Conservation (phyloP, 2,113 vertebrate species). For the Mobula hypostoma region DNA sequence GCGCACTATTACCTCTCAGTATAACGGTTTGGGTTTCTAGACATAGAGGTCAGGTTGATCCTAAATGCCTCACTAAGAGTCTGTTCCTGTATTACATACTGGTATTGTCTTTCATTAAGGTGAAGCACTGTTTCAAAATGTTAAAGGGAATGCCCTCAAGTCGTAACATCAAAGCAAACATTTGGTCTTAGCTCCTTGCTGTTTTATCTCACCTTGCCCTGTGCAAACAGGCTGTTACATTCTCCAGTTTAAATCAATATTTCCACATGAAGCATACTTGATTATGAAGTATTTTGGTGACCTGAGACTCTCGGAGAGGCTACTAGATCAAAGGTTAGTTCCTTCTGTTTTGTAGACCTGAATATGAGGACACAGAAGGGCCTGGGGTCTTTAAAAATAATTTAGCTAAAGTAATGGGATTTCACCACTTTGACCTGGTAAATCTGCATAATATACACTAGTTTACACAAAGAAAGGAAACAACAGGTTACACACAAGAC, state of each 20-base stretch:
- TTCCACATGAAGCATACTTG: background rate
- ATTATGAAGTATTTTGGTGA: background rate
- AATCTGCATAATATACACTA: too few relatives aligned
- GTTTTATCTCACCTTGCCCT: background rate
- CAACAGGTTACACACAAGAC: too few relatives aligned
- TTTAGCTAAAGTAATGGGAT: too few relatives aligned
- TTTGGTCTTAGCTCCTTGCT: background rate
- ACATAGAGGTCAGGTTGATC: background rate
- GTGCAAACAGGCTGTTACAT: background rate
- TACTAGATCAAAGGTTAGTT: too few relatives aligned
- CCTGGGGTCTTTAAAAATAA: too few relatives aligned
- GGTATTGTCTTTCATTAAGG: background rate
- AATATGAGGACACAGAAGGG: too few relatives aligned
- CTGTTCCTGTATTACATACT: background rate
- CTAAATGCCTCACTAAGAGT: background rate
- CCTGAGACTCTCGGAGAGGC: too few relatives aligned
- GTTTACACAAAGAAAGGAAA: too few relatives aligned
- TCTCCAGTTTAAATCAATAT: background rate
- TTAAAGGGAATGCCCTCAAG: background rate
- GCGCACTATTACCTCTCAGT: background rate
- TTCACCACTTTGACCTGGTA: too few relatives aligned
- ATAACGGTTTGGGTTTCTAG: background rate
- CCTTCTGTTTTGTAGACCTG: too few relatives aligned
- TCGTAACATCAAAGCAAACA: background rate
- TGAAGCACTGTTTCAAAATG: background rate